These are phyloP conservation scores for Dryas iulia DNA, from an alignment of 1,140 invertebrate species.

Conservation along the genomic window DNA sequence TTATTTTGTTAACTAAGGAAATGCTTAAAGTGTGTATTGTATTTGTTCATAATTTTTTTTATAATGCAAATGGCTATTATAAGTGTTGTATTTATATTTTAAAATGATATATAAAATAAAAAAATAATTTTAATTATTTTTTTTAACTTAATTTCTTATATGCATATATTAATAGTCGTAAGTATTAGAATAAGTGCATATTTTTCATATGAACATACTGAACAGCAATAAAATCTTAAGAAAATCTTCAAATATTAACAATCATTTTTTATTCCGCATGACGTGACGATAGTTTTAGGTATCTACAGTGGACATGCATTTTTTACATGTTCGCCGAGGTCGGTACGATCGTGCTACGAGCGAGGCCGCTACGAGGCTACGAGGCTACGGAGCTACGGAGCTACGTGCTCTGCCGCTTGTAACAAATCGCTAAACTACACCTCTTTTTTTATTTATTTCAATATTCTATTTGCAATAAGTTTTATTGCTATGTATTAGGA, in stretches of 20 bases:
- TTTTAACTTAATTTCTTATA: no score
- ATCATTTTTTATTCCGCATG: slow-evolving; percentile 16
- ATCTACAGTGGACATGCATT: slow-evolving; percentile 44
- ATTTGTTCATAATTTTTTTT: no score
- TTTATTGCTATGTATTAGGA: no score
- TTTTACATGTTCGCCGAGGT: slow-evolving; percentile 46
- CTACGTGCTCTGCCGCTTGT: slow-evolving; percentile 27
- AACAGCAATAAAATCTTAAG: background rate
- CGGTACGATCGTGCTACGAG: slow-evolving; percentile 43
- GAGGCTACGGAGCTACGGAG: slow-evolving; percentile 36
- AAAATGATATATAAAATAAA: no score
- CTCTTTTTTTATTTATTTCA: background rate
- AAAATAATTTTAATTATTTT: no score
- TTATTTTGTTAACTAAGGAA: background rate
- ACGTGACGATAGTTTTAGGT: slow-evolving; percentile 39
- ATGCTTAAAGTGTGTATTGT: no score
- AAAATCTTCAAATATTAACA: background rate
- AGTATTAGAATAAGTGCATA: no score
- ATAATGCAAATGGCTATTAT: no score
- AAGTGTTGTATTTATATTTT: no score
- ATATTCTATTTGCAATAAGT: background rate
- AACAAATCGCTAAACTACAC: slow-evolving; percentile 1
- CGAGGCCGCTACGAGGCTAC: slow-evolving; percentile 43
- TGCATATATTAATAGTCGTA: no score
- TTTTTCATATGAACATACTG: no score